These are phyloP conservation scores for Triplophysa yarkandensis DNA, from an alignment of 2,797 vertebrate species.

Conservation along the genomic window DNA sequence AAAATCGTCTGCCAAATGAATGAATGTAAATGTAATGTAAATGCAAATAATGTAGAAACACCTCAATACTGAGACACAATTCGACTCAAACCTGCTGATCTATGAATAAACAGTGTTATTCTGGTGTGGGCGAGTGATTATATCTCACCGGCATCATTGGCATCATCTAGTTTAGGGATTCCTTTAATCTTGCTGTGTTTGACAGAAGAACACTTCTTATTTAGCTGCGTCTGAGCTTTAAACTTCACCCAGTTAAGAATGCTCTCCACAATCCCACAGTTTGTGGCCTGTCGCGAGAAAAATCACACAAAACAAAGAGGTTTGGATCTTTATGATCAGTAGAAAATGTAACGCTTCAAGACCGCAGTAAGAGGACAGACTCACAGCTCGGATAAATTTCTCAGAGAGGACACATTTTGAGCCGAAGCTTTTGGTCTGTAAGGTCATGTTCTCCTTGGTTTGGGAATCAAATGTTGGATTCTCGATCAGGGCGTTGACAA, in stretches of 20 bases:
- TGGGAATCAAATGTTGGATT: slow-evolving; percentile 91
- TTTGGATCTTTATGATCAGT: background rate
- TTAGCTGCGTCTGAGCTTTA: slow-evolving; percentile 89
- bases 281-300: slow-evolving; percentile 78
- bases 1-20: too few species aligned
- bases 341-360: too few species aligned
- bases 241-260: slow-evolving; percentile 93
- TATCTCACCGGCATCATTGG: slow-evolving; percentile 89
- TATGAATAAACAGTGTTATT: too few species aligned
- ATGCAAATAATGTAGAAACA: too few species aligned
- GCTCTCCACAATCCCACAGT: slow-evolving; percentile 90
- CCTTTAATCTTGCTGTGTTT: slow-evolving; percentile 93
- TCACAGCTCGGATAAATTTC: slow-evolving; percentile 93
- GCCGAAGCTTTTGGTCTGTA: slow-evolving; percentile 89
- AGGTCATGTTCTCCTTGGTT: slow-evolving; percentile 92
- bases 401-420: slow-evolving; percentile 90
- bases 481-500: slow-evolving; percentile 89
- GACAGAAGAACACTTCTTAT: slow-evolving; percentile 91
- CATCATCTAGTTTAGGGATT: slow-evolving; percentile 89
- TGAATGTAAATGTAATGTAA: too few species aligned
- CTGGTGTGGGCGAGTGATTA: too few species aligned
- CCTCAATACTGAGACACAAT: too few species aligned
- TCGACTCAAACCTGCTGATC: too few species aligned
- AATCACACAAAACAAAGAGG: background rate
- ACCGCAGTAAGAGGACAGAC: slow-evolving; percentile 23